Percentiles rank a stretch among this genome's conserved stretches.
phyloP scores from a whole-genome alignment of 2,113 vertebrate genomes.

The Plotosus lineatus region DNA sequence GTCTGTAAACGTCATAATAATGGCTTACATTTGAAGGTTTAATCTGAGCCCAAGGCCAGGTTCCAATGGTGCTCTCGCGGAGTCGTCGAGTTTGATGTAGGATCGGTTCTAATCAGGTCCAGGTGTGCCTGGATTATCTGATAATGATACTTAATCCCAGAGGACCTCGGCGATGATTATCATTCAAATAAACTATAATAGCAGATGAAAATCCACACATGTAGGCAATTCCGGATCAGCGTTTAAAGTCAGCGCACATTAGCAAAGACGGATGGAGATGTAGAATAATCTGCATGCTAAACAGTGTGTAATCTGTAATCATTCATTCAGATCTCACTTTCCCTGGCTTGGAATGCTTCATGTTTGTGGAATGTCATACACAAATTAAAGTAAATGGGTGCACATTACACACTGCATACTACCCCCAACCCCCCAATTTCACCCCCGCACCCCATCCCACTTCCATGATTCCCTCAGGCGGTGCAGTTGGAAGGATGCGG shows the following conservation, averaged over 20 bases:
- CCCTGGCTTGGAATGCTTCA: constrained; percentile 17
- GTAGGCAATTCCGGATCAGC: constrained; percentile 44
- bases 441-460: background rate
- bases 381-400: constrained; percentile 27
- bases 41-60: constrained; percentile 12
- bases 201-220: constrained; percentile 42
- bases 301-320: constrained; percentile 34
- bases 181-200: constrained; percentile 45
- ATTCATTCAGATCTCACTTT: constrained; percentile 24
- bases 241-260: constrained; percentile 51
- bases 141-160: constrained; percentile 46
- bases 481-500: constrained; percentile 28
- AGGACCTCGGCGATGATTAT: constrained; percentile 46
- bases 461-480: constrained; percentile 3
- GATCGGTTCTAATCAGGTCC: constrained; percentile 29
- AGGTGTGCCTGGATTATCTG: constrained; percentile 46
- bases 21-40: background rate
- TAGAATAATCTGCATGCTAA: constrained; percentile 43
- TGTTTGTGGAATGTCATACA: constrained; percentile 48
- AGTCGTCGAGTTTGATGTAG: background rate
- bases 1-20: constrained; percentile 20
- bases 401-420: constrained; percentile 15
- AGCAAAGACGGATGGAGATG: constrained; percentile 32
- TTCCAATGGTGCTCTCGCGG: background rate
- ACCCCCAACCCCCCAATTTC: background rate